Evolutionary conservation across 1,140 invertebrate species (phyloP).

Genomic region (Episyrphus balteatus): DNA sequence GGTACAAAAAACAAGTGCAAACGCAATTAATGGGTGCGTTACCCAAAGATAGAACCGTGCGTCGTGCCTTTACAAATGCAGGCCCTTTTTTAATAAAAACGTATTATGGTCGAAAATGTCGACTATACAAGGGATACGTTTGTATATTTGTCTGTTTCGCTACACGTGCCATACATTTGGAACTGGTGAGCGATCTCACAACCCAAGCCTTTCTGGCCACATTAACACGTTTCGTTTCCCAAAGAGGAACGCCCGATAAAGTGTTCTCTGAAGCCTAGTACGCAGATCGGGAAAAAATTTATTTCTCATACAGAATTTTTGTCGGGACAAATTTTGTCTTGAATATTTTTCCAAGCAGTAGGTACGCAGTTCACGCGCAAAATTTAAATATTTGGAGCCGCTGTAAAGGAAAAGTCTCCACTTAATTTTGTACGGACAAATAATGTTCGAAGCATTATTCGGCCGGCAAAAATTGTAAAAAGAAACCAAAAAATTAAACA

Average conservation of each 20-base stretch:
- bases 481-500: no score
- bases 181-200: slow-evolving; percentile 27
- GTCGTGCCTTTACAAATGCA: slow-evolving; percentile 27
- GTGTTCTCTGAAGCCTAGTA: no score
- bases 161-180: slow-evolving; percentile 36
- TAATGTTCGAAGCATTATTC: no score
- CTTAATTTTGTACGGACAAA: no score
- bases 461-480: no score
- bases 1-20: background rate
- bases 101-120: slow-evolving; percentile 16
- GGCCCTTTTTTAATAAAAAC: slow-evolving; percentile 31
- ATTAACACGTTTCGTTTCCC: slow-evolving; percentile 24
- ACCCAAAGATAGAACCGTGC: slow-evolving; percentile 8
- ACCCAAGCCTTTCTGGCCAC: slow-evolving; percentile 25
- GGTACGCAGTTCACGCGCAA: no score
- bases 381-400: no score
- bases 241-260: slow-evolving; percentile 16
- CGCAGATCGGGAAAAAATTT: no score
- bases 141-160: slow-evolving; percentile 36
- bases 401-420: no score
- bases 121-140: slow-evolving; percentile 31
- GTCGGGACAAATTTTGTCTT: no score
- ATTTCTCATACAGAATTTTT: no score
- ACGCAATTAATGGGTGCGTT: background rate
- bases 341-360: no score